Conservation (phyloP, 2,797 vertebrate genomes). For the Atherinosoma microstoma region DNA sequence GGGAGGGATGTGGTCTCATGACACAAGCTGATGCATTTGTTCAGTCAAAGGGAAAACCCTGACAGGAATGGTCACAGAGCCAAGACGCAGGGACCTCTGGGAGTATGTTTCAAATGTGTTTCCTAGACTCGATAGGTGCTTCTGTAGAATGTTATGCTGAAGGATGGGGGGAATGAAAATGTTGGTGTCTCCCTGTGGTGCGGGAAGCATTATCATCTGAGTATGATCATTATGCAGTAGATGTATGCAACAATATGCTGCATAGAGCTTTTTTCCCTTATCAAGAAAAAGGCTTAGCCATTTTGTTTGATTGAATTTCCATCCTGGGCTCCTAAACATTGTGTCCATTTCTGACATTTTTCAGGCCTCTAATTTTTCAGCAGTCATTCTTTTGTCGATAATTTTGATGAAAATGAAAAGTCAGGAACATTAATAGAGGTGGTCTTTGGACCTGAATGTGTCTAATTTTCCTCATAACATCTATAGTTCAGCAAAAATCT, state of each 20-base stretch:
- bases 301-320: conserved; percentile 18
- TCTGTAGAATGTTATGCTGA: conserved; percentile 57
- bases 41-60: conserved; percentile 74
- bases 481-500: conserved; percentile 57
- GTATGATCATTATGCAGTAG: conserved; percentile 43
- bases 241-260: conserved; percentile 44
- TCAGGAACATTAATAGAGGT: neutral
- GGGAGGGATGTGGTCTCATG: conserved; percentile 75
- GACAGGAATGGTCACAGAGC: conserved; percentile 76
- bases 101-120: conserved; percentile 74
- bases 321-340: neutral
- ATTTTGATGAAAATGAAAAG: conserved; percentile 14
- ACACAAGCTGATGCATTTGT: conserved; percentile 79
- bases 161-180: conserved; percentile 52
- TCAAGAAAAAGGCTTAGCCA: neutral
- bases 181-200: conserved; percentile 47
- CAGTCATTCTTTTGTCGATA: neutral
- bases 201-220: conserved; percentile 52
- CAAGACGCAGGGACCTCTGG: conserved; percentile 71
- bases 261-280: conserved; percentile 15
- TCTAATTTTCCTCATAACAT: conserved; percentile 20
- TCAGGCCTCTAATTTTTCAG: conserved; percentile 2
- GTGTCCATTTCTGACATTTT: conserved; percentile 16
- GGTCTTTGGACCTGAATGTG: conserved; percentile 17
- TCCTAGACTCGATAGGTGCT: conserved; percentile 74